Evolutionary conservation across 1,140 invertebrate genomes (phyloP).

Genomic region (Phthorimaea operculella): DNA sequence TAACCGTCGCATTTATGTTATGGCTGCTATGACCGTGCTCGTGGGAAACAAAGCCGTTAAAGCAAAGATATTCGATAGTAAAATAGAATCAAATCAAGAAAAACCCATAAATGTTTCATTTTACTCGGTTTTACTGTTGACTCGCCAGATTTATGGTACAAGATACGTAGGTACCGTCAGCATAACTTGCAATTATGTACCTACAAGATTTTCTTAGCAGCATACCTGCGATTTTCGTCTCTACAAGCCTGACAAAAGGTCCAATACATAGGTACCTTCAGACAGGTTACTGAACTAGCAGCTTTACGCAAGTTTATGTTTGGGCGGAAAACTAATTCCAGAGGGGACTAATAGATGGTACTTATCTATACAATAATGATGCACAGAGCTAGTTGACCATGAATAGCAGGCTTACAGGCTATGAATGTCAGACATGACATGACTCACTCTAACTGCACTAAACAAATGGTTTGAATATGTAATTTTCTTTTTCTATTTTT

Average conservation of each 20-base stretch:
- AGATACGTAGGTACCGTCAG: background rate
- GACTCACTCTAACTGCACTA: too few species aligned
- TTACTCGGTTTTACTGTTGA: slow-evolving; percentile 13
- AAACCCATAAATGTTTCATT: slow-evolving; percentile 15
- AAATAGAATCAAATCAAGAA: slow-evolving; percentile 21
- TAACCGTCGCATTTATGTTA: slow-evolving; percentile 5
- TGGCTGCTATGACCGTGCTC: background rate
- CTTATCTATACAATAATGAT: background rate
- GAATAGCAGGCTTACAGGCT: too few species aligned
- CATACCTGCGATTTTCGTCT: background rate
- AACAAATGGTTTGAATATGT: too few species aligned
- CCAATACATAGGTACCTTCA: too few species aligned
- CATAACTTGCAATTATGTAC: slow-evolving; percentile 1
- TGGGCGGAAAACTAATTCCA: background rate
- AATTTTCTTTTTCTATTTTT: too few species aligned
- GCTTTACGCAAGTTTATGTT: background rate
- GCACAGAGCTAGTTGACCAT: background rate
- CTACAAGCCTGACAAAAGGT: background rate
- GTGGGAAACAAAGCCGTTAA: slow-evolving; percentile 26
- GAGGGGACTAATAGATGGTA: background rate
- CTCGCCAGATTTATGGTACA: slow-evolving; percentile 6
- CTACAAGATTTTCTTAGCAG: background rate
- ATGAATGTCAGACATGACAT: too few species aligned
- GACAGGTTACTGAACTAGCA: background rate
- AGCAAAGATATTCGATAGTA: slow-evolving; percentile 15